Evolutionary conservation across 2,888 invertebrate genomes (phyloP), one percentile per base, ranked within the genome.

Genomic region (Sacculina carcini): DNA sequence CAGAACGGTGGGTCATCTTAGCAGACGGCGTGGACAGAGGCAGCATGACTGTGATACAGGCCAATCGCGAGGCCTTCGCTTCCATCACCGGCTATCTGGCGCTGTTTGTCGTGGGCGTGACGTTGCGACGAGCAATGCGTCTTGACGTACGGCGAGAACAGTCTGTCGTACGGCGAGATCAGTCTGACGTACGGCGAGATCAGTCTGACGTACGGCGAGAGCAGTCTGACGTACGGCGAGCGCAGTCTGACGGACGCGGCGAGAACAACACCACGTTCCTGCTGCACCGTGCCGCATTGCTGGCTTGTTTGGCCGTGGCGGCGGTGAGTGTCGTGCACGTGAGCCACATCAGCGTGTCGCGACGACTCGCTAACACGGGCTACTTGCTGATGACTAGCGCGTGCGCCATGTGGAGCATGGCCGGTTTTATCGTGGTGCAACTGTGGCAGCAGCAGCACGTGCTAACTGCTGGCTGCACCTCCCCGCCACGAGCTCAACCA

Each of bases 11-110:
- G 73, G 76, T 86, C 1, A 72, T 85, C 59, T n/a, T n/a, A n/a
- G n/a, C n/a, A n/a, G 69, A 72, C 48, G 62, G 72, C 50, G 60
- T 63, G 7, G 42, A 56, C 24, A 24, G 40, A 14, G 1, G 14
- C 34, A n/a, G n/a, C 10, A 14, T 36, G 34, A 66, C 38, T 71
- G 69, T 87, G 31, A 56, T 90, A 5, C 68, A 74, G 42, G 84
- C 90, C 0, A 98, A 98, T 66, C 74, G 84, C 52, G 96, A 98
- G 68, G 96, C 96, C 0, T 66, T 96, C 36, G 73, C 76, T 23
- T 90, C 94, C 0, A 69, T 78, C 34, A 67, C 80, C 1, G 94
- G 96, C 2, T 94, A 85, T 64, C 67, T 86, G 1, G 74, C 80
- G 1, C 66, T 96, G 5, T 90, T 86, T 65, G 69, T 90, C 52